Conservation (phyloP, 2,888 invertebrate species). For the Drosophila kanekoi region DNA sequence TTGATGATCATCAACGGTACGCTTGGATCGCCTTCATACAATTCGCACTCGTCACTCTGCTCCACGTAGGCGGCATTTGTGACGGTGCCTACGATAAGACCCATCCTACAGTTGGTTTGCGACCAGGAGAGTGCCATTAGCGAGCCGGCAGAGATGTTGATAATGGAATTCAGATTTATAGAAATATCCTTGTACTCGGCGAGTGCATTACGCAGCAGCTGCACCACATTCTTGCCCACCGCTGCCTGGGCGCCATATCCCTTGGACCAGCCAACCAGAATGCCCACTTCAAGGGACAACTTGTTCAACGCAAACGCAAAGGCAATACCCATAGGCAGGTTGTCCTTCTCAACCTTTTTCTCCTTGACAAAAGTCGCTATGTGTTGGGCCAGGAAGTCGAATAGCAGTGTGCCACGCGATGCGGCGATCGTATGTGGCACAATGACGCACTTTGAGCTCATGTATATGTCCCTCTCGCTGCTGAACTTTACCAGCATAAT, state of each 20-base stretch:
- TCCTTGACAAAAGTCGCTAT: constrained; percentile 94
- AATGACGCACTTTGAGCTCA: constrained; percentile 97
- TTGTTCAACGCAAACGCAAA: constrained; percentile 97
- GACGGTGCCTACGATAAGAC: constrained; percentile 91
- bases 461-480: constrained; percentile 92
- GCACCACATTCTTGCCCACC: constrained; percentile 94
- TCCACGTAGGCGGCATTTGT: constrained; percentile 96
- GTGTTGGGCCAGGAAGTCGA: constrained; percentile 97
- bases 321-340: constrained; percentile 96
- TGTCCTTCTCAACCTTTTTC: constrained; percentile 88
- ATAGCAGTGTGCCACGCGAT: constrained; percentile 93
- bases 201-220: constrained; percentile 93
- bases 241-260: constrained; percentile 96
- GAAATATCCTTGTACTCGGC: constrained; percentile 91
- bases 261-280: constrained; percentile 96
- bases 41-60: constrained; percentile 90
- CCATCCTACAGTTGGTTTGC: constrained; percentile 90
- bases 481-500: constrained; percentile 94
- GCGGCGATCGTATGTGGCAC: constrained; percentile 96
- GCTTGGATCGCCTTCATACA: constrained; percentile 87
- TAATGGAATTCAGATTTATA: constrained; percentile 93
- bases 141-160: constrained; percentile 97
- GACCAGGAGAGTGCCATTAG: constrained; percentile 95
- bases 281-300: constrained; percentile 92
- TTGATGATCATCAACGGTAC: constrained; percentile 90